A percentile compares a stretch with the other conserved stretches of the same genome.
Conservation (phyloP, 1,140 invertebrate genomes). For the Nomia melanderi region DNA sequence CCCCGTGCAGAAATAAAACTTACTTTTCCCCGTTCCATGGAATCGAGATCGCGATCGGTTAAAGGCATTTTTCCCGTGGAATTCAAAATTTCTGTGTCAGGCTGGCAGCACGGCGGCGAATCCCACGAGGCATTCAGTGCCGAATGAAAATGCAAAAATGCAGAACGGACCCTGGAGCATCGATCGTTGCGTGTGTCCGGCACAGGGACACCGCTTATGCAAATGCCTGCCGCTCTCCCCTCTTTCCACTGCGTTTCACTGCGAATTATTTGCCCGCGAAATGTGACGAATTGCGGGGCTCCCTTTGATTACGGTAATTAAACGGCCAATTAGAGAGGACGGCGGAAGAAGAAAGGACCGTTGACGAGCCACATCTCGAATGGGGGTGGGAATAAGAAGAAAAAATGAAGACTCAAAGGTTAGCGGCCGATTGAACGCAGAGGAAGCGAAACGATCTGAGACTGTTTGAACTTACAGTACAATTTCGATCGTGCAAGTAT, state of each 20-base stretch:
- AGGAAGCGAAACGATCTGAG: too few relatives aligned
- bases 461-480: too few relatives aligned
- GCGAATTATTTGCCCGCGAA: conserved; percentile 48
- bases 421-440: background rate
- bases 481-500: too few relatives aligned
- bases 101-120: background rate
- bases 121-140: background rate
- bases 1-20: conserved; percentile 20
- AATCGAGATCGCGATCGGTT: conserved; percentile 18
- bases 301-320: conserved; percentile 60
- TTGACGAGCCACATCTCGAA: conserved; percentile 1
- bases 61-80: background rate
- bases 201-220: conserved; percentile 29
- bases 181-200: conserved; percentile 6
- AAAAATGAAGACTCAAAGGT: background rate
- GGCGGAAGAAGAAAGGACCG: background rate
- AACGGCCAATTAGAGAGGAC: conserved; percentile 60
- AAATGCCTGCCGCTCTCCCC: background rate
- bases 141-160: conserved; percentile 37
- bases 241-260: background rate
- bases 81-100: conserved; percentile 14
- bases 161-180: conserved; percentile 3
- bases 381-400: background rate
- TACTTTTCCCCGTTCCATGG: background rate
- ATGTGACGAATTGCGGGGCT: conserved; percentile 52